A percentile compares a stretch with the other conserved stretches of the same genome.
phyloP scores from a whole-genome alignment of 2,113 vertebrate genomes.

The Hippocampus barbouri region DNA sequence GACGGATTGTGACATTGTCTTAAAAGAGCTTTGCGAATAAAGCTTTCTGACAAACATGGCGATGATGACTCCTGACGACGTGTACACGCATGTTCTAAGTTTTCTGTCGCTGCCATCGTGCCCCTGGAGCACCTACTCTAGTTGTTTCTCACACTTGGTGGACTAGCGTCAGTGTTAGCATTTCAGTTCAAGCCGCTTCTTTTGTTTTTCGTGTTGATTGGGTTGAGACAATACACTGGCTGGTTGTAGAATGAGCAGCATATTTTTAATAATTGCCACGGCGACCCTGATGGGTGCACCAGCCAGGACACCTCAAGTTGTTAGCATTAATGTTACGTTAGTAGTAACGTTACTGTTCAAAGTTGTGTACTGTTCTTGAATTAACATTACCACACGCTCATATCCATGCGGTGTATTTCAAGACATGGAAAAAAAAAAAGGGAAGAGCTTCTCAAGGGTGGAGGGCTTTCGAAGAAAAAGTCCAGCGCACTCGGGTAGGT shows the following conservation, averaged over 20 bases:
- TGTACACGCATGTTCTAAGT: not conserved
- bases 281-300: not conserved
- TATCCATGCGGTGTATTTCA: not conserved
- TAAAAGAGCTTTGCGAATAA: no score
- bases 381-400: not conserved
- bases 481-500: slow-evolving; percentile 35
- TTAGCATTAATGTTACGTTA: not conserved
- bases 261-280: not conserved
- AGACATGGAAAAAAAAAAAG: slow-evolving; percentile 8
- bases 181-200: not conserved
- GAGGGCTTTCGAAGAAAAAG: slow-evolving; percentile 40
- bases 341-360: not conserved
- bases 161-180: not conserved
- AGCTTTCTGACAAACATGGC: no score
- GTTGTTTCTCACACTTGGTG: not conserved
- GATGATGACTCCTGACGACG: no score
- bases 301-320: not conserved
- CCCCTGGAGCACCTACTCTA: not conserved
- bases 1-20: no score
- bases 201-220: not conserved
- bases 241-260: no score
- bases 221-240: no score
- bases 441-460: slow-evolving; percentile 16
- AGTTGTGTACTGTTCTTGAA: not conserved
- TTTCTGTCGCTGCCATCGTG: not conserved